phyloP scores from a whole-genome alignment of 2,113 vertebrate species.

The Brienomyrus longianalis region DNA sequence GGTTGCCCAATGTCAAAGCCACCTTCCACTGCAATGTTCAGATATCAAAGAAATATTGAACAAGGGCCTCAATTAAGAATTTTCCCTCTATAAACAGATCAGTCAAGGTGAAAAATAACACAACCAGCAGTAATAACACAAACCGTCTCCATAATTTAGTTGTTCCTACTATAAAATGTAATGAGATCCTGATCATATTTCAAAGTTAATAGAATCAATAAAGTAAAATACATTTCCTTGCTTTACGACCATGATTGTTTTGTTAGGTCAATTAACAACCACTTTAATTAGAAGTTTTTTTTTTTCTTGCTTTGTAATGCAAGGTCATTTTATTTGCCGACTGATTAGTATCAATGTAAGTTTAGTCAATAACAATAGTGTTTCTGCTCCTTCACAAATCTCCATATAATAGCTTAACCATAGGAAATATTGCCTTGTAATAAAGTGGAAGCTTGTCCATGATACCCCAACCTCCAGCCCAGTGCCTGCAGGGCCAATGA shows the following conservation, averaged over 20 bases:
- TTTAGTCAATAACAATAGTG: neutral
- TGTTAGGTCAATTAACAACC: neutral
- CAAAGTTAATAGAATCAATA: neutral
- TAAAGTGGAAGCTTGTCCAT: neutral
- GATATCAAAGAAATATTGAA: neutral
- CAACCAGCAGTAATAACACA: neutral
- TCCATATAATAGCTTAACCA: neutral
- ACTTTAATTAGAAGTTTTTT: neutral
- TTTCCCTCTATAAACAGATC: neutral
- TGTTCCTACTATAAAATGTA: conserved; percentile 5
- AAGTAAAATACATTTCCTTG: neutral
- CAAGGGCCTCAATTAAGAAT: neutral
- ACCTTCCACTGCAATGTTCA: neutral
- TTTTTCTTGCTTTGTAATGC: neutral
- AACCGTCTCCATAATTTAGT: neutral
- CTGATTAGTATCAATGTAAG: neutral
- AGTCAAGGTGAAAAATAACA: neutral
- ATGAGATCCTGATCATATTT: neutral
- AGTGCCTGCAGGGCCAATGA: neutral
- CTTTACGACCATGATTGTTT: neutral
- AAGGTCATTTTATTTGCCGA: neutral
- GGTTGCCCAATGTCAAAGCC: neutral
- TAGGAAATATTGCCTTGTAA: neutral
- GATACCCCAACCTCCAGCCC: neutral
- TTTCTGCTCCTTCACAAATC: neutral